Evolutionary conservation across 2,113 vertebrate species (phyloP), one percentile per base, ranked within the genome.

Genomic region (Gavialis gangeticus): DNA sequence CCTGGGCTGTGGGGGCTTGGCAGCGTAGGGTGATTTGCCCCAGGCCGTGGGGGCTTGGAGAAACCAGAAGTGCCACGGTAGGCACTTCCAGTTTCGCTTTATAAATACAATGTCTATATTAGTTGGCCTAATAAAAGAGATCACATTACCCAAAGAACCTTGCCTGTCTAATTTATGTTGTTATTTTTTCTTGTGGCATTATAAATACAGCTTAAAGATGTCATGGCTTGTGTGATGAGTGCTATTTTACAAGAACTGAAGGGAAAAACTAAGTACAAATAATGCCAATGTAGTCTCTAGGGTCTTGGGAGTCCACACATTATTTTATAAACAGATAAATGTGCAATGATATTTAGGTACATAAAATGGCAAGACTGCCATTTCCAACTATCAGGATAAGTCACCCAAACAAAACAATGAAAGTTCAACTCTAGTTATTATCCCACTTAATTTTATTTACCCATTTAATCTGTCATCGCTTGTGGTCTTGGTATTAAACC

Each of bases 301-400:
- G 19, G 58, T 12, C 1, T 37, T n/a, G 59, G 37, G 21, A 54
- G 66, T 34, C 27, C 17, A 82, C 21, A 28, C 54, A 57, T 25
- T 84, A 27, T 62, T 79, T 89, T 76, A 24, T 84, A 91, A 94
- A 60, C 56, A 86, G 63, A 85, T 24, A 93, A 78, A 89, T 79
- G 25, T 67, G 21, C 19, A 73, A 73, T 76, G 28, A 82, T 95
- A 67, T 88, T 90, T 91, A 83, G 67, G 12, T 14, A 85, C 80
- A 82, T 25, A 87, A 78, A 83, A 94, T 28, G 16, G 37, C 10
- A 56, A 85, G 25, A 5, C 86, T 83, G 24, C 21, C 79, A 63
- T 64, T 89, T 73, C 66, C 63, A 81, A 73, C 46, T 54, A 62
- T 27, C 30, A 78, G 59, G 78, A 55, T 24, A 75, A 54, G 27